These are phyloP conservation scores for Glandiceps talaboti DNA, from an alignment of 53 echinoderm and acorn worm genomes.

Conservation along the genomic window DNA sequence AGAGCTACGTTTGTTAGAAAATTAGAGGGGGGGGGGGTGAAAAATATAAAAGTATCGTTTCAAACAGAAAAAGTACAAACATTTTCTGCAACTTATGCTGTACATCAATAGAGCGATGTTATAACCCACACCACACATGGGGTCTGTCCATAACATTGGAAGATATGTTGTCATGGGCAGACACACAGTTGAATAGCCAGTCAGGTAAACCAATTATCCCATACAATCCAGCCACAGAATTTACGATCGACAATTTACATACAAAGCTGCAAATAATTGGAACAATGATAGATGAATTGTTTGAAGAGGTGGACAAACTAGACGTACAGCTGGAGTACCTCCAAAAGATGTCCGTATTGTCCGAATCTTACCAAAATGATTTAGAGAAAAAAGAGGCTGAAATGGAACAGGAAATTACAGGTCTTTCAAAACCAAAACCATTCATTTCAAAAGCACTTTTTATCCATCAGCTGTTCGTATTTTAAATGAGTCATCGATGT, in stretches of 20 bases:
- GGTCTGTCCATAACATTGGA: not conserved
- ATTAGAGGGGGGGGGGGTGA: not conserved
- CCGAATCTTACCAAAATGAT: not conserved
- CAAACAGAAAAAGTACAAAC: not conserved
- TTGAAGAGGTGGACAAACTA: not conserved
- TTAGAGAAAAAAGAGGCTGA: slow-evolving; percentile 28
- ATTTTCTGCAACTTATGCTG: not conserved
- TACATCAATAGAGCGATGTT: not conserved
- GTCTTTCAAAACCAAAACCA: slow-evolving; percentile 34
- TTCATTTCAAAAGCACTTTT: too few species aligned
- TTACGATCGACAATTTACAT: not conserved
- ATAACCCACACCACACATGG: not conserved
- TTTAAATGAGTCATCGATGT: too few species aligned
- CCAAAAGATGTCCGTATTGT: not conserved
- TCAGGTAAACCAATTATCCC: not conserved
- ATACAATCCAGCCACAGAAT: not conserved
- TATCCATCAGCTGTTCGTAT: too few species aligned
- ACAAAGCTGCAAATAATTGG: not conserved
- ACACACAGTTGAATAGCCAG: not conserved
- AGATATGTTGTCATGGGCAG: not conserved
- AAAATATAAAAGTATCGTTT: not conserved
- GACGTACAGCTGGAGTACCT: not conserved
- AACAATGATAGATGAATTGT: not conserved
- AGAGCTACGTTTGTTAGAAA: not conserved
- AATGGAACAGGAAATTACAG: slow-evolving; percentile 21